phyloP scores from a whole-genome alignment of 35 echinoderm and acorn worm species.

The Anneissia japonica region DNA sequence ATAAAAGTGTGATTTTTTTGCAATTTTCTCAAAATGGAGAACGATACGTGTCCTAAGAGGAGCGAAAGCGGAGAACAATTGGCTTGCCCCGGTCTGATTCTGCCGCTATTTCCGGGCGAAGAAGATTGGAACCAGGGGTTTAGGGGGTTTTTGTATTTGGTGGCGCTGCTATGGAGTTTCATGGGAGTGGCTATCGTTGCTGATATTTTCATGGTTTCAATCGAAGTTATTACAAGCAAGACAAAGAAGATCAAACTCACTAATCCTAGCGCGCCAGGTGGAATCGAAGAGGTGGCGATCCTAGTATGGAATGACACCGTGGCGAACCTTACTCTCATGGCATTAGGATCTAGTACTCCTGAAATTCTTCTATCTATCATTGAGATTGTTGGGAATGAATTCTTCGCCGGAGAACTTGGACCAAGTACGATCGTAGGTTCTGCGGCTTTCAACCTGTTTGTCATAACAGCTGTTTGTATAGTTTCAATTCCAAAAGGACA shows the following conservation, averaged over 20 bases:
- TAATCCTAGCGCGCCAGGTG: constrained; percentile 44
- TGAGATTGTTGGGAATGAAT: constrained; percentile 72
- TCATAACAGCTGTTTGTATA: constrained; percentile 76
- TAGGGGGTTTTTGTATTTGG: constrained; percentile 60
- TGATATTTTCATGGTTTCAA: constrained; percentile 94
- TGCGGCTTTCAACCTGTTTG: constrained; percentile 86
- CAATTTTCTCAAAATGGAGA: neutral
- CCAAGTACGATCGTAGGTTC: constrained; percentile 84
- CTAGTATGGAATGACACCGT: constrained; percentile 94
- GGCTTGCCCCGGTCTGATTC: constrained; percentile 27
- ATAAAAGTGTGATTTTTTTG: too few relatives aligned
- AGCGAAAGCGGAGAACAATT: neutral
- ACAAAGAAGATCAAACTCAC: constrained; percentile 54
- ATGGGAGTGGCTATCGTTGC: constrained; percentile 86
- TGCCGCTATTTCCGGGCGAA: constrained; percentile 67
- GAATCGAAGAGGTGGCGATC: constrained; percentile 84
- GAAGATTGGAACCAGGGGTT: constrained; percentile 57
- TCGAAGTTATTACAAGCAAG: constrained; percentile 94
- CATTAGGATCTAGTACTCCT: constrained; percentile 73
- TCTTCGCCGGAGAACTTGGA: constrained; percentile 72
- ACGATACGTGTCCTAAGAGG: neutral
- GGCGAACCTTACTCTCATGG: constrained; percentile 96
- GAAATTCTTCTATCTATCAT: constrained; percentile 84
- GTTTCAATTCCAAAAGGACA: constrained; percentile 56
- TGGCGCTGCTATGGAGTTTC: constrained; percentile 75